Percentiles rank a stretch among this genome's conserved stretches.
These are phyloP conservation scores for Diuraphis noxia DNA, from an alignment of 1,140 invertebrate genomes.

Conservation along the genomic window DNA sequence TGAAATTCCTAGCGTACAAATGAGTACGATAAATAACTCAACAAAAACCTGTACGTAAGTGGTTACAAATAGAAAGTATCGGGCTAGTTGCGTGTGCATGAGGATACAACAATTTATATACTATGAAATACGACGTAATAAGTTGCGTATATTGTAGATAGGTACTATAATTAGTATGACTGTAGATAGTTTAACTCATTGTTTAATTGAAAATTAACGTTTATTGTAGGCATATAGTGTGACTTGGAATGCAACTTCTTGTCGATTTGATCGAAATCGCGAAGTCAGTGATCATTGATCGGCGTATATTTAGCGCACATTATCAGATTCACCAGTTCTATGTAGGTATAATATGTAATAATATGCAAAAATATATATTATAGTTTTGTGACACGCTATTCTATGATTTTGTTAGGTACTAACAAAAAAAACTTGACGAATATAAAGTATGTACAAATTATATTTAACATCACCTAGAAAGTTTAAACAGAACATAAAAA, in stretches of 20 bases:
- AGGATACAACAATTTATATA: background rate
- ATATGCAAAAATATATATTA: too few relatives aligned
- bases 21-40: background rate
- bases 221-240: background rate
- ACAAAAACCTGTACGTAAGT: background rate
- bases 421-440: background rate
- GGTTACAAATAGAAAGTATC: background rate
- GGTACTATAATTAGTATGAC: background rate
- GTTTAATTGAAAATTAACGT: background rate
- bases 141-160: background rate
- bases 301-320: too few relatives aligned
- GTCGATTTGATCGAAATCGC: background rate
- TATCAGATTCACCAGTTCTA: background rate
- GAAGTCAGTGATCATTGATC: too few relatives aligned
- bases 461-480: background rate
- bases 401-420: background rate
- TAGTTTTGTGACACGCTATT: background rate
- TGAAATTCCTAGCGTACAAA: background rate
- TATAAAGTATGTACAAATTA: background rate
- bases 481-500: background rate
- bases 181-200: background rate
- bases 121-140: conserved; percentile 2
- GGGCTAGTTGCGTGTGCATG: background rate
- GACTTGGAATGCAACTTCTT: background rate
- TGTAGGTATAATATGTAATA: background rate